Evolutionary conservation across 2,888 invertebrate species (phyloP).

Genomic region (Arrhopalites spinosus): DNA sequence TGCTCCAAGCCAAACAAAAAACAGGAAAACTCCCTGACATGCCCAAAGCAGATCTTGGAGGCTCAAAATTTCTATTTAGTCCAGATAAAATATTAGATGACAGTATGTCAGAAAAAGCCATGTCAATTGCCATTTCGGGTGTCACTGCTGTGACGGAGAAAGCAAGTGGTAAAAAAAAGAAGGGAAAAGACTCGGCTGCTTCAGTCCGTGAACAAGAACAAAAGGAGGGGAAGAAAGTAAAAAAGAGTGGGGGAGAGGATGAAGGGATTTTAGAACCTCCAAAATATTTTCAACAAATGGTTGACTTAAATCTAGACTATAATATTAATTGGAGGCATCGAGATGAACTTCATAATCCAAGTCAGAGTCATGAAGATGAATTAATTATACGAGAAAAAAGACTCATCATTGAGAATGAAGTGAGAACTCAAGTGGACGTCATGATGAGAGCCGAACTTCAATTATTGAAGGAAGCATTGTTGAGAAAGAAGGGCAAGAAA

Average conservation of each 20-base stretch:
- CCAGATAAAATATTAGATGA: slow-evolving; percentile 42
- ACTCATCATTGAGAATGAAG: slow-evolving; percentile 78
- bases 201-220: slow-evolving; percentile 69
- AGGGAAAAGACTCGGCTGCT: background rate
- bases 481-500: slow-evolving; percentile 39
- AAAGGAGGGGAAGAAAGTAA: slow-evolving; percentile 66
- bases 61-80: slow-evolving; percentile 81
- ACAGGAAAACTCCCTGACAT: slow-evolving; percentile 88
- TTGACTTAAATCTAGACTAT: slow-evolving; percentile 74
- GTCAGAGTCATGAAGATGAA: slow-evolving; percentile 77
- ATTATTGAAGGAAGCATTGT: slow-evolving; percentile 71
- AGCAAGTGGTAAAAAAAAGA: background rate
- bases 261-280: slow-evolving; percentile 69
- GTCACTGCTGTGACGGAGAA: background rate
- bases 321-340: slow-evolving; percentile 80
- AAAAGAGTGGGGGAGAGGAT: slow-evolving; percentile 62
- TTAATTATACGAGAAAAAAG: slow-evolving; percentile 85
- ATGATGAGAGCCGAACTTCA: slow-evolving; percentile 66
- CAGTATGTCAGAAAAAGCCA: slow-evolving; percentile 16
- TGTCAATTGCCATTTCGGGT: background rate
- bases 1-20: slow-evolving; percentile 67
- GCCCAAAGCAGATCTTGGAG: slow-evolving; percentile 77
- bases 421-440: slow-evolving; percentile 66
- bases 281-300: slow-evolving; percentile 73
- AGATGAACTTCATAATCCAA: slow-evolving; percentile 74